Base-by-base conservation (phyloP, 2,113 vertebrate genomes). In the Willisornis vidua region DNA sequence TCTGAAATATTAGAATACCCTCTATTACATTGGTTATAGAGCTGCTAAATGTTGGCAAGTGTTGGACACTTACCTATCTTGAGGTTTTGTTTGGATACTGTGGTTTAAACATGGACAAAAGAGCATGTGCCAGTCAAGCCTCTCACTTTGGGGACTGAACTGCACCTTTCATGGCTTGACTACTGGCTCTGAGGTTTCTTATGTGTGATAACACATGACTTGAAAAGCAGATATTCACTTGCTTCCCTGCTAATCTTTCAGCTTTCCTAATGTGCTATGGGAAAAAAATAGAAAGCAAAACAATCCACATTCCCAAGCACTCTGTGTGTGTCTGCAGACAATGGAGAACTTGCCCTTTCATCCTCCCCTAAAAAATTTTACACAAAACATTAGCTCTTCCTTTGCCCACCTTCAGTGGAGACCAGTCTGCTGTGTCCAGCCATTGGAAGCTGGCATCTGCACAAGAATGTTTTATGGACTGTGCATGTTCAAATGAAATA, bases 311-410 rank as follows among this genome's bases (percentile, higher is more conserved):
- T 15, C 19, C 8, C 35, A 55, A 72, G 39, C 4, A 2, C 25
- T 66, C 49, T 66, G 63, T 73, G 13, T 45, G 14, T 31, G 37
- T 79, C 75, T 73, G 58, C 12, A 78, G 85, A 90, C 59, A 93
- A 51, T 35, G 46, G 41, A 84, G 54, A 77, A 22, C 51, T 90
- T 96, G 90, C 93, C 94, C 58, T 88, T 90, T 91, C 88, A 62
- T 71, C 46, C 41, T 86, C 9, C 33, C 28, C 82, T 66, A 70
- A 88, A 92, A 46, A 16, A 18, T 26, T 63, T 59, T 45, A 52
- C 37, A 84, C 33, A 35, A 71, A 19, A 63, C 51, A 41, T 67
- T 46, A 31, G n/a, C 41, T 59, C 63, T 94, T 73, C 65, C 25
- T 88, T 75, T 86, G 57, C 79, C 73, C 1, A 23, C 25, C 79